Evolutionary conservation across 2,888 invertebrate genomes (phyloP), one percentile per base, ranked within the genome.

Genomic region (Hesperia comma): DNA sequence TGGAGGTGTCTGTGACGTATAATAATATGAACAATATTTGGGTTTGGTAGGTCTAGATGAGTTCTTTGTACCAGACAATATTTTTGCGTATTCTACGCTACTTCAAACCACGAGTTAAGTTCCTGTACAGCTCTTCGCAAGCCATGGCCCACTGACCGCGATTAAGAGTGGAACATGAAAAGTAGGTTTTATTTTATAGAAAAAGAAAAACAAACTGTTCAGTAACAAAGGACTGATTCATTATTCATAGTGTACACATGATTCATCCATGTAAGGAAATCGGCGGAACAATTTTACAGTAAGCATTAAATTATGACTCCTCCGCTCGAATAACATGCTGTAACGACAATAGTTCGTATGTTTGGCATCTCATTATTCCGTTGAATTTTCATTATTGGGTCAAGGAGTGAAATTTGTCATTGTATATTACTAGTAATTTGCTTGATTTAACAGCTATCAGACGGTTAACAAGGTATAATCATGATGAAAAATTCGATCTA

Each of bases 71-170:
- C 6, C 2, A 56, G 33, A 55, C 21, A 21, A 51, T 14, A 19
- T 6, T 21, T 55, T 49, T n/a, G 49, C 21, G 49, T 64, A 51
- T 58, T 55, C 46, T 37, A 58, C 60, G 54, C 14, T 54, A 19
- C 26, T 60, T 43, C 33, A 43, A 54, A 43, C 43, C 60, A 26
- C 26, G 26, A 26, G 26, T 26, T 26, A 77, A 83, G 86, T 88
- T 90, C 90, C 88, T 89, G 86, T 84, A 85, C 79, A 82, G 78
- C 75, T 86, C 82, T 83, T 84, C 82, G 81, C 76, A 83, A 81
- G 79, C 87, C 89, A 80, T 90, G 91, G 88, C 90, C 88, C 80
- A 90, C 85, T 92, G 86, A 88, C 91, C 90, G 88, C 85, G 79
- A 84, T 90, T 72, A 71, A 76, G 77, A 80, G 80, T 83, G 75